A percentile compares a stretch with the other conserved stretches of the same genome.
These are phyloP conservation scores for Hippocampus comes DNA, from an alignment of 2,113 vertebrate genomes.

Conservation along the genomic window DNA sequence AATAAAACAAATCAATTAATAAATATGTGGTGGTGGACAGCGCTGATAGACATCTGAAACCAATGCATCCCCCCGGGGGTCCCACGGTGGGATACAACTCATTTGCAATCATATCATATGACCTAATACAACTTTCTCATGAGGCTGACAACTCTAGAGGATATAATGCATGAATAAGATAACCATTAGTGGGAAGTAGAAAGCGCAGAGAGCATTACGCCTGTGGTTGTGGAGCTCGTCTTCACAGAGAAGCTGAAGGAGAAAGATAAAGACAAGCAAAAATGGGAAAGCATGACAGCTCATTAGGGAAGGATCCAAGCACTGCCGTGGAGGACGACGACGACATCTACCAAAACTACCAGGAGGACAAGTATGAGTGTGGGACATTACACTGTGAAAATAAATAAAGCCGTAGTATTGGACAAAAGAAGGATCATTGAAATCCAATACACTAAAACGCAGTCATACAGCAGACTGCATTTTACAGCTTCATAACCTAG, in stretches of 20 bases:
- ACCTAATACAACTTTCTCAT: constrained; percentile 7
- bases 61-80: not conserved
- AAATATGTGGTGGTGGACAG: not conserved
- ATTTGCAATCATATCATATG: not conserved
- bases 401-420: constrained; percentile 13
- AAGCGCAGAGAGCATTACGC: constrained; percentile 33
- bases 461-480: constrained; percentile 13
- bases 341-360: constrained; percentile 32
- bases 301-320: constrained; percentile 46
- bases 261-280: constrained; percentile 48
- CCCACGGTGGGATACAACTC: not conserved
- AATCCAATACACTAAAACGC: not conserved
- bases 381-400: constrained; percentile 27
- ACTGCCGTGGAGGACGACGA: constrained; percentile 38
- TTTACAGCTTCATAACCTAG: constrained; percentile 5
- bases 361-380: constrained; percentile 12
- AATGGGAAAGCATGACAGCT: constrained; percentile 43
- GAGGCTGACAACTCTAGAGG: not conserved
- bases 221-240: constrained; percentile 48
- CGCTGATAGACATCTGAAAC: not conserved
- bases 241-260: constrained; percentile 60
- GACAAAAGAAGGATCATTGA: constrained; percentile 11
- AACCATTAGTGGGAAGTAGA: constrained; percentile 34
- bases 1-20: too few relatives aligned
- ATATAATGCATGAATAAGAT: constrained; percentile 7